Evolutionary conservation across 2,888 invertebrate species (phyloP).

Genomic region (Macrosoma leucophasiata): DNA sequence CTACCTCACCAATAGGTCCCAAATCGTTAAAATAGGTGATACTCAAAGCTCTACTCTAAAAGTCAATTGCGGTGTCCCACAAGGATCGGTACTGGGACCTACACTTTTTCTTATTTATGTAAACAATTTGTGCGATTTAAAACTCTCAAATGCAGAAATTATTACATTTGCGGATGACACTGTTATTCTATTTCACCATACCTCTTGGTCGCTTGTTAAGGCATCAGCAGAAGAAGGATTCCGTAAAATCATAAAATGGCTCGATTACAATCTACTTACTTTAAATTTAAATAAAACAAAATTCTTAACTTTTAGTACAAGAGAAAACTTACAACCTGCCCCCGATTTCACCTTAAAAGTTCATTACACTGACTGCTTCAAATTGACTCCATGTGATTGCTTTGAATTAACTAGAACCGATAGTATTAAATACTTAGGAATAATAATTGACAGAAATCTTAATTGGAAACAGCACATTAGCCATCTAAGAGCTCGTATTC

Average conservation of each 20-base stretch:
- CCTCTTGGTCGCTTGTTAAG: conserved; percentile 6
- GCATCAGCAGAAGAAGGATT: conserved; percentile 16
- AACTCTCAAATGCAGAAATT: conserved; percentile 10
- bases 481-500: no score
- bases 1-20: conserved; percentile 5
- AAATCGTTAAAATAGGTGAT: conserved; percentile 3
- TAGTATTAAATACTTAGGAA: no score
- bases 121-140: conserved; percentile 10
- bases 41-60: neutral
- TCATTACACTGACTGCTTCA: no score
- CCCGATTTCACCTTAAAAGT: no score
- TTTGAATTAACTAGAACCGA: no score
- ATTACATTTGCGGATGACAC: conserved; percentile 22
- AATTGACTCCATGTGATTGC: no score
- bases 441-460: no score
- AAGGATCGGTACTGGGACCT: conserved; percentile 4
- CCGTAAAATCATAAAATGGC: conserved; percentile 14
- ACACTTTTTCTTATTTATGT: conserved; percentile 16
- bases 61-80: neutral
- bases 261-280: conserved; percentile 17
- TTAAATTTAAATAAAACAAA: conserved; percentile 18
- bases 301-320: conserved; percentile 6
- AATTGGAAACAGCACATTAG: no score
- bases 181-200: conserved; percentile 18
- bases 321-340: no score